Conservation (phyloP, 2,797 vertebrate genomes). For the Anguilla anguilla region DNA sequence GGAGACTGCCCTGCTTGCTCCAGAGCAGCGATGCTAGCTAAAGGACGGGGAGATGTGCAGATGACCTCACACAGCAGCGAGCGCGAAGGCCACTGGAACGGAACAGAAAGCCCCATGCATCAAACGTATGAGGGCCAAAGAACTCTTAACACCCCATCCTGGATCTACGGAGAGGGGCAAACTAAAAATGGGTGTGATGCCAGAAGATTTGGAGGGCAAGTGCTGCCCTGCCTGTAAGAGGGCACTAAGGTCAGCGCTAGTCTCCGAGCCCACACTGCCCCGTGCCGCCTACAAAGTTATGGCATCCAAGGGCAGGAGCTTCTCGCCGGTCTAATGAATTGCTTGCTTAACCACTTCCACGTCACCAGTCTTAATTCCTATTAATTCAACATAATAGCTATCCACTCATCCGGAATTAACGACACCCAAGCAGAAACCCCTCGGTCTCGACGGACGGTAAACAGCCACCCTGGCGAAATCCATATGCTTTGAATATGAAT, state of each 20-base stretch:
- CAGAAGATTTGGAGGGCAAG: neutral
- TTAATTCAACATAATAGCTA: slow-evolving; percentile 82
- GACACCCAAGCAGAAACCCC: slow-evolving; percentile 68
- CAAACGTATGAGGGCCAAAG: neutral
- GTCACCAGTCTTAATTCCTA: slow-evolving; percentile 76
- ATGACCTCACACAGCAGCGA: neutral
- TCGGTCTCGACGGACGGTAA: slow-evolving; percentile 69
- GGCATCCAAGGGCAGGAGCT: slow-evolving; percentile 52
- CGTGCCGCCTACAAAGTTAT: slow-evolving; percentile 47
- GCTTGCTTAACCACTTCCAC: slow-evolving; percentile 81
- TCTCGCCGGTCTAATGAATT: slow-evolving; percentile 78
- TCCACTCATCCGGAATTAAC: slow-evolving; percentile 76
- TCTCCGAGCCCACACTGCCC: slow-evolving; percentile 3
- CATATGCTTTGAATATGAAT: slow-evolving; percentile 77
- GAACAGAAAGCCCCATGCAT: neutral
- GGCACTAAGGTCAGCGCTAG: neutral
- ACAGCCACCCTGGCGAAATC: slow-evolving; percentile 75
- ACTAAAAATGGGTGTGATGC: neutral
- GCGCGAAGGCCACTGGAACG: neutral
- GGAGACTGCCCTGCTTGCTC: neutral
- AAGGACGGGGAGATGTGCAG: neutral
- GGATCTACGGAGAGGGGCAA: neutral
- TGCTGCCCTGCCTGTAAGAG: neutral
- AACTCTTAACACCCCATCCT: neutral
- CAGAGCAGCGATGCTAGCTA: neutral